Base-by-base conservation (phyloP, 2,888 invertebrate genomes). In the Polyommatus icarus region DNA sequence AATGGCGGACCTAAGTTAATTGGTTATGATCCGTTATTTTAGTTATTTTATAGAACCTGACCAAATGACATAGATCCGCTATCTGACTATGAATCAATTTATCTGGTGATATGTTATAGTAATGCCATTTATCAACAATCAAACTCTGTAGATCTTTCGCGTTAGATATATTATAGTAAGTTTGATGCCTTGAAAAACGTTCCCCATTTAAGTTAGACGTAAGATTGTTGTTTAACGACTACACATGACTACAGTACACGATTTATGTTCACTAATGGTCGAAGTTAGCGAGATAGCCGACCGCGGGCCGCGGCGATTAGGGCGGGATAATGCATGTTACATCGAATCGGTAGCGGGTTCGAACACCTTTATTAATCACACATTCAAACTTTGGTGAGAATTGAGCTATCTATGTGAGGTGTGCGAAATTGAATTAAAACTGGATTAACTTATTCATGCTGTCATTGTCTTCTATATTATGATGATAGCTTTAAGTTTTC, bases 201-300 rank as follows among this genome's bases (percentile, higher is more conserved):
- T 24, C 24, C 24, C 61, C 61, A 67, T 67, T 67, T 67, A 67
- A 12, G 61, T 67, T 67, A 24, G 24, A 67, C 3, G 61, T 67
- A 32, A 67, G 67, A 67, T 67, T 67, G 32, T 67, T 61, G 61
- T 12, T 61, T 61, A 61, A 61, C 61, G 24, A 61, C 61, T 12
- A 61, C 24, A n/a, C 57, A 54, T n/a, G 6, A 3, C 8, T 20
- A 61, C 20, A 59, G 54, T 20, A 5, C 10, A 32, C 18, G 29
- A 67, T 32, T 67, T 67, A 67, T 67, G 67, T 67, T 20, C 67
- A 15, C 67, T 67, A 67, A 67, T 67, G 67, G 67, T 15, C 15
- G 67, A 67, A 67, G 67, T 67, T 67, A 5, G 67, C 24, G 15
- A 20, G 59, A 15, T 32, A 18, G 29, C 61, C 12, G 67, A 67